A percentile compares a stretch with the other conserved stretches of the same genome.
These are phyloP conservation scores for Anthoptus insignis DNA, from an alignment of 2,888 invertebrate species.

Conservation along the genomic window DNA sequence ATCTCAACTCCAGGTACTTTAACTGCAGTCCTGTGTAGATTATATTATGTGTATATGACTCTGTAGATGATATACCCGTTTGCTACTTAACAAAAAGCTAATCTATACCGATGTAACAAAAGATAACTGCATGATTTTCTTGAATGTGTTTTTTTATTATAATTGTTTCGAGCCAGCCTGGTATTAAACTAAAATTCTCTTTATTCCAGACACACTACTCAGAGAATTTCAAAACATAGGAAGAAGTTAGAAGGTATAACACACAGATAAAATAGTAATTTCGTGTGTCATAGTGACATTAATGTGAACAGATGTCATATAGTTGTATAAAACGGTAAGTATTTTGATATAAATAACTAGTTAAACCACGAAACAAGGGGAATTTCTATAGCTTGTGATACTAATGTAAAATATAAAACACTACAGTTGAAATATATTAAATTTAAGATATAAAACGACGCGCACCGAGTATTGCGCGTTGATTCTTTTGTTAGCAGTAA, in stretches of 20 bases:
- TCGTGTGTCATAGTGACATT: not conserved
- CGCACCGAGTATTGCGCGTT: slow-evolving; percentile 29
- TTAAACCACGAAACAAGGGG: not conserved
- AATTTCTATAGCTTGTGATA: slow-evolving; percentile 9
- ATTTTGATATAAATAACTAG: not conserved
- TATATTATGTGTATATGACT: not conserved
- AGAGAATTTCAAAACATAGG: slow-evolving; percentile 16
- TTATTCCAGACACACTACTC: slow-evolving; percentile 13
- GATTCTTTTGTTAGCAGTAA: slow-evolving; percentile 24
- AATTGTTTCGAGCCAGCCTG: not conserved
- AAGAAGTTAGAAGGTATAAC: slow-evolving; percentile 12
- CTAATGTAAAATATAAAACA: slow-evolving; percentile 17
- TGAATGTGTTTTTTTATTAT: not conserved
- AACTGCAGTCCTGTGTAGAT: not conserved
- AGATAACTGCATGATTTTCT: not conserved
- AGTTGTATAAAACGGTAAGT: not conserved
- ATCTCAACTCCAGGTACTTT: too few relatives aligned
- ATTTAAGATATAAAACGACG: slow-evolving; percentile 12
- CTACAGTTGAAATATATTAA: slow-evolving; percentile 16
- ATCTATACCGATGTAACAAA: not conserved
- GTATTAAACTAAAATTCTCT: slow-evolving; percentile 6
- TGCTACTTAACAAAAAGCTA: slow-evolving; percentile 6
- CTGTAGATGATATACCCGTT: not conserved
- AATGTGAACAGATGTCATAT: not conserved
- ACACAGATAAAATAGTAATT: not conserved